These are phyloP conservation scores for Cephus spinipes DNA, from an alignment of 2,888 invertebrate genomes.

Conservation along the genomic window DNA sequence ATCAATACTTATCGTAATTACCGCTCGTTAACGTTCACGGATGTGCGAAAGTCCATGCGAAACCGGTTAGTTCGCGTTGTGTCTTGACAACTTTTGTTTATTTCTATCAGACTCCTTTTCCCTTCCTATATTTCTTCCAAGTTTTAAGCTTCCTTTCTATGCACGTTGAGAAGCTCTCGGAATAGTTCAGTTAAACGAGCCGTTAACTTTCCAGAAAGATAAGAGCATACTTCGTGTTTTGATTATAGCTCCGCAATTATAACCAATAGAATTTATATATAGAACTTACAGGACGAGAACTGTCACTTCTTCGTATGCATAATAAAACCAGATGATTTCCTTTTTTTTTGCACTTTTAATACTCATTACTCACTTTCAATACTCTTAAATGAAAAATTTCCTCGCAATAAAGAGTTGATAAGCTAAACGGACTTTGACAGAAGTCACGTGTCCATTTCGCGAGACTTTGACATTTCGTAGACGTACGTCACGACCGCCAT, in stretches of 20 bases:
- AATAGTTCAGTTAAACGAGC: background rate
- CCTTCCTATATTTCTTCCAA: background rate
- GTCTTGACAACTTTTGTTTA: background rate
- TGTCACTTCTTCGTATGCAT: background rate
- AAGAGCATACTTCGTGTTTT: background rate
- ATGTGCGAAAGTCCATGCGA: background rate
- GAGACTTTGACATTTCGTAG: background rate
- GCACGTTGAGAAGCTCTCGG: background rate
- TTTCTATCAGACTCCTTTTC: background rate
- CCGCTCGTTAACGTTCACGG: background rate
- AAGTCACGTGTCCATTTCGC: background rate
- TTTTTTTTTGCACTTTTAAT: background rate
- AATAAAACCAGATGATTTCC: background rate
- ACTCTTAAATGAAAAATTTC: background rate
- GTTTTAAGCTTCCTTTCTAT: background rate
- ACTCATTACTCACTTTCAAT: too few relatives aligned
- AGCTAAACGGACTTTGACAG: background rate
- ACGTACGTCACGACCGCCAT: background rate
- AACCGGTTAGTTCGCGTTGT: background rate
- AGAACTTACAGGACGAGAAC: constrained; percentile 6
- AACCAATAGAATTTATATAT: background rate
- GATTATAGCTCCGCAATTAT: background rate
- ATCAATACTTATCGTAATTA: background rate
- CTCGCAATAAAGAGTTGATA: background rate
- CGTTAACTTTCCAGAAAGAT: background rate